These are phyloP conservation scores for Psilanteris sp. DNA, from an alignment of 1,140 invertebrate genomes.

Conservation along the genomic window DNA sequence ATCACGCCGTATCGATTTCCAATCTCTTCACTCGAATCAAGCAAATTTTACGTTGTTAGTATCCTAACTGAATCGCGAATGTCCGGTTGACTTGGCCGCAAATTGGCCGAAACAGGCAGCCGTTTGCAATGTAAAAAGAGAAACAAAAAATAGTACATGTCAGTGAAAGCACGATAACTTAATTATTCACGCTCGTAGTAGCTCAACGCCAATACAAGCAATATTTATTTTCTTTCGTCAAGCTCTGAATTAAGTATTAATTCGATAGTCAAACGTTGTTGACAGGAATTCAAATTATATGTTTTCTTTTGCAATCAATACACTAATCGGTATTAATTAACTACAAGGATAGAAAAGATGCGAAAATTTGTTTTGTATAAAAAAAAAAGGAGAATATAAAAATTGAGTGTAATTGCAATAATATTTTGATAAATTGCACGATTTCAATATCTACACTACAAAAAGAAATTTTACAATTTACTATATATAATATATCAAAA, in stretches of 20 bases:
- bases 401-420: no score
- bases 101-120: conserved; percentile 73
- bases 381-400: no score
- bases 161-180: conserved; percentile 58
- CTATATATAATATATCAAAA: no score
- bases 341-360: no score
- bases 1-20: conserved; percentile 72
- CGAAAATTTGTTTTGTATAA: no score
- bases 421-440: no score
- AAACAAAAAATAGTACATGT: conserved; percentile 60
- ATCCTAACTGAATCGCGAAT: conserved; percentile 76
- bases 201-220: conserved; percentile 61
- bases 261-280: conserved; percentile 30
- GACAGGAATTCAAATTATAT: no score
- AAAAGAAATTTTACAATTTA: no score
- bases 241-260: conserved; percentile 31
- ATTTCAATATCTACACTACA: no score
- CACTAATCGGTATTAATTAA: no score
- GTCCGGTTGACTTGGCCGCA: conserved; percentile 73
- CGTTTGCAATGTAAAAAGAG: conserved; percentile 65
- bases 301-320: no score
- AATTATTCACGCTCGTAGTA: conserved; percentile 68
- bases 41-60: conserved; percentile 73
- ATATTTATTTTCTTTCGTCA: conserved; percentile 66
- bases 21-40: conserved; percentile 75